phyloP scores from a whole-genome alignment of 2,797 vertebrate species.

The Vireo griseus region DNA sequence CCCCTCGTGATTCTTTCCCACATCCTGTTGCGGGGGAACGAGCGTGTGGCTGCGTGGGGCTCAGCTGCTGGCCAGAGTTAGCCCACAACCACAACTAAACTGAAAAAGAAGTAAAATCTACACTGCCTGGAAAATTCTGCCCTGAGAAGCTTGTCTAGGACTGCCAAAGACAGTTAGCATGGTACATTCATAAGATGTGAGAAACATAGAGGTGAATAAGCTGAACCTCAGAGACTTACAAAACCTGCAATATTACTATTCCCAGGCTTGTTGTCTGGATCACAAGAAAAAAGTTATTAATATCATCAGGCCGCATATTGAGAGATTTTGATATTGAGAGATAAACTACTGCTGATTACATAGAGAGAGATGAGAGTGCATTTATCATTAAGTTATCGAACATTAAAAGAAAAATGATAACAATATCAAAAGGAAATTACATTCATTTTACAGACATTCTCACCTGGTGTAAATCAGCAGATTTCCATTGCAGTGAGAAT shows the following conservation, averaged over 20 bases:
- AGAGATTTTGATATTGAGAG: neutral
- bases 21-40: neutral
- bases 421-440: neutral
- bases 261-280: neutral
- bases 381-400: neutral
- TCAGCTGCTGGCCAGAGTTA: neutral
- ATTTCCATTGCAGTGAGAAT: neutral
- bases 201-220: neutral
- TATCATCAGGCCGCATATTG: neutral
- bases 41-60: neutral
- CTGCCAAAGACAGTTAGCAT: neutral
- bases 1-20: neutral
- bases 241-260: neutral
- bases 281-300: neutral
- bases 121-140: neutral
- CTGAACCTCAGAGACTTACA: neutral
- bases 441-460: neutral
- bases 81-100: neutral
- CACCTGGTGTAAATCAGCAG: neutral
- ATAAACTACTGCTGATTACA: neutral
- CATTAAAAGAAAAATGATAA: neutral
- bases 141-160: neutral
- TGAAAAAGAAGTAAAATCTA: neutral
- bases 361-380: neutral
- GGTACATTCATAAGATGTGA: neutral